Evolutionary conservation across 1,140 invertebrate genomes (phyloP).

Genomic region (Dendrolimus punctatus): DNA sequence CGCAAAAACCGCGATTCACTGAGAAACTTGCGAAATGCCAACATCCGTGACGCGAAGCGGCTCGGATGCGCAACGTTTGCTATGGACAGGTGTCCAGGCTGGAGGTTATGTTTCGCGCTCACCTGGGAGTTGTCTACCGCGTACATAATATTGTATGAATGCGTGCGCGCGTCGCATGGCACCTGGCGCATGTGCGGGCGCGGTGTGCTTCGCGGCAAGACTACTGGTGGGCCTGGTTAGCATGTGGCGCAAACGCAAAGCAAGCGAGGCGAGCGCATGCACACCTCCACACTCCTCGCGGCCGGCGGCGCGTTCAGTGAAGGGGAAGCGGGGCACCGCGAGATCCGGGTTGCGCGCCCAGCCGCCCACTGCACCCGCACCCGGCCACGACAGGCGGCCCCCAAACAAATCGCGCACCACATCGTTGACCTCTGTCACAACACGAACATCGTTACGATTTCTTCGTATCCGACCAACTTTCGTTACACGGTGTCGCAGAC

Average conservation of each 20-base stretch:
- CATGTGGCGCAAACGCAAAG: slow-evolving; percentile 17
- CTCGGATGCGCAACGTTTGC: slow-evolving; percentile 5
- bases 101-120: slow-evolving; percentile 37
- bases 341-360: slow-evolving; percentile 68
- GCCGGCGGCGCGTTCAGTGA: slow-evolving; percentile 42
- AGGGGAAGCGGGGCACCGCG: slow-evolving; percentile 61
- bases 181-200: slow-evolving; percentile 40
- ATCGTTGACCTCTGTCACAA: slow-evolving; percentile 47
- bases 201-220: slow-evolving; percentile 29
- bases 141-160: slow-evolving; percentile 56
- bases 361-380: no score
- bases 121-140: slow-evolving; percentile 65
- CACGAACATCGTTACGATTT: slow-evolving; percentile 24
- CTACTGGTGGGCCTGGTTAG: slow-evolving; percentile 18
- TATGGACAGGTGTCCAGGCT: slow-evolving; percentile 10
- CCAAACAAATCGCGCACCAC: slow-evolving; percentile 45
- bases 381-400: slow-evolving; percentile 54
- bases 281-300: slow-evolving; percentile 40
- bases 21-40: slow-evolving; percentile 20
- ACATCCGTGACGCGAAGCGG: slow-evolving; percentile 18
- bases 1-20: slow-evolving; percentile 20
- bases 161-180: slow-evolving; percentile 36
- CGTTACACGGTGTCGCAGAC: not conserved
- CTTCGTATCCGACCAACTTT: slow-evolving; percentile 22
- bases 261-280: slow-evolving; percentile 26